phyloP scores from a whole-genome alignment of 2,888 invertebrate species.

The Eupithecia exiguata region DNA sequence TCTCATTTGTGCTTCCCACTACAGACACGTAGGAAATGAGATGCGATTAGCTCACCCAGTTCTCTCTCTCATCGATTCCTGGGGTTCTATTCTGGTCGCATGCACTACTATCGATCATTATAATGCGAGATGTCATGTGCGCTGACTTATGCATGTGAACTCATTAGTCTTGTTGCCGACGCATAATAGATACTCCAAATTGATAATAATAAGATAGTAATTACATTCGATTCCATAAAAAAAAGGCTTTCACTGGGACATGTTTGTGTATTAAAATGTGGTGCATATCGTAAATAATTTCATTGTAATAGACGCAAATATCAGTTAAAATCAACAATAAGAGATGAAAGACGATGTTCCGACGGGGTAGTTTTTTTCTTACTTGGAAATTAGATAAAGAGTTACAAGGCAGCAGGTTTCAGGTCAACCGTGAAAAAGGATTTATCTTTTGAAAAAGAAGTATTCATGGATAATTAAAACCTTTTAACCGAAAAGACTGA shows the following conservation, averaged over 20 bases:
- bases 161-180: constrained; percentile 11
- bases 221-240: not conserved
- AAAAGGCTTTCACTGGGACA: not conserved
- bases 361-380: constrained; percentile 26
- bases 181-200: not conserved
- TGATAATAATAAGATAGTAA: not conserved
- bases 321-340: not conserved
- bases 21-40: constrained; percentile 76
- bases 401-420: constrained; percentile 28
- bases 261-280: not conserved
- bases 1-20: constrained; percentile 73
- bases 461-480: constrained; percentile 40
- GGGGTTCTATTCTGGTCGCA: constrained; percentile 29
- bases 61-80: constrained; percentile 28
- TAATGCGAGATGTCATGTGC: constrained; percentile 23
- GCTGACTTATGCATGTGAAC: constrained; percentile 11
- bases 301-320: not conserved
- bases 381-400: constrained; percentile 36
- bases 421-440: constrained; percentile 38
- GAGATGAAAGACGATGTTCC: not conserved
- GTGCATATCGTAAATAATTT: not conserved
- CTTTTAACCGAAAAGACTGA: constrained; percentile 42
- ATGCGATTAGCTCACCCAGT: constrained; percentile 70
- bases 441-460: constrained; percentile 30
- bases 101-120: constrained; percentile 28